Conservation (phyloP, 2,888 invertebrate species). For the Cephus spinipes region DNA sequence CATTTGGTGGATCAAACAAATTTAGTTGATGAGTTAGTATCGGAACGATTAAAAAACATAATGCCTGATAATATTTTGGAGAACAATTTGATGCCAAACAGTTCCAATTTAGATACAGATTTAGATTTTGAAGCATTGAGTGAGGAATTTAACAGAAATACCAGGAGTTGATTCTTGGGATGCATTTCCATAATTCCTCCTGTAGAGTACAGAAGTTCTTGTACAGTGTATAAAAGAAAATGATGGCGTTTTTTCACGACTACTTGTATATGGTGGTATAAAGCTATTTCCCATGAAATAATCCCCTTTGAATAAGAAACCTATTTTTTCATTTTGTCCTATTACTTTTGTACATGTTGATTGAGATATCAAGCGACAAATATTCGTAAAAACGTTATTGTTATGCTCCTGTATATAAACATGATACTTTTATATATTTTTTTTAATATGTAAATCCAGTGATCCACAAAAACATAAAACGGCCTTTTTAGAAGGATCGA, state of each 20-base stretch:
- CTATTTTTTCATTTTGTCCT: background rate
- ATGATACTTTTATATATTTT: background rate
- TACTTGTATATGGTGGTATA: background rate
- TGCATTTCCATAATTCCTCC: constrained; percentile 10
- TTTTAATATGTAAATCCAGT: background rate
- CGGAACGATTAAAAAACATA: constrained; percentile 58
- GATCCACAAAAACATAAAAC: background rate
- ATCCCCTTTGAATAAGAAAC: background rate
- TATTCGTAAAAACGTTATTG: background rate
- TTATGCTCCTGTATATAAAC: background rate
- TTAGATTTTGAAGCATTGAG: constrained; percentile 62
- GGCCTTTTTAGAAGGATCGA: background rate
- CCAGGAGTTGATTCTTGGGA: constrained; percentile 55
- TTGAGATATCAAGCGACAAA: background rate
- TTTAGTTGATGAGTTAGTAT: constrained; percentile 59
- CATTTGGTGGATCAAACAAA: constrained; percentile 59
- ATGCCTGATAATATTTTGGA: constrained; percentile 60
- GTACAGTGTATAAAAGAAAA: constrained; percentile 3
- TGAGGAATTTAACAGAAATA: constrained; percentile 61
- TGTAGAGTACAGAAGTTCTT: background rate
- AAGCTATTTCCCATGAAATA: background rate
- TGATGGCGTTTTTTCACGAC: background rate
- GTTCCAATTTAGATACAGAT: constrained; percentile 55
- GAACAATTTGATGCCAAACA: constrained; percentile 53
- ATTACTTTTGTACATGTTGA: background rate